Conservation (phyloP, 2,113 vertebrate genomes). For the Calidris pugnax region DNA sequence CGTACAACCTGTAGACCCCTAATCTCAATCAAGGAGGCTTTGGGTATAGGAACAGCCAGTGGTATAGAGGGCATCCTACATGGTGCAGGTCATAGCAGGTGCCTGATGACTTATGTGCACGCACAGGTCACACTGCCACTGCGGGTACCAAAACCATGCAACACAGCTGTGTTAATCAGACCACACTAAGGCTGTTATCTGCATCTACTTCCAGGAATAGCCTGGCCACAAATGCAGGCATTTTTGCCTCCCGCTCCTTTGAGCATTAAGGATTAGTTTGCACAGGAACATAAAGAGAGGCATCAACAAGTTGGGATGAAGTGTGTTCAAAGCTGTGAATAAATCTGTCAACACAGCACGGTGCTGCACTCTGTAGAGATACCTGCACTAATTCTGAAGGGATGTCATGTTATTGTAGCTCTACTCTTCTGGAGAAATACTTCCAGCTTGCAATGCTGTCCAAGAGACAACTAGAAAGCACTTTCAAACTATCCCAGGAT, state of each 20-base stretch:
- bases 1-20: background rate
- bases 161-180: background rate
- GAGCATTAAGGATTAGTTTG: conserved; percentile 19
- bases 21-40: background rate
- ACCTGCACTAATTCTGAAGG: conserved; percentile 18
- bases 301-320: conserved; percentile 14
- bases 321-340: conserved; percentile 20
- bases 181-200: background rate
- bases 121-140: background rate
- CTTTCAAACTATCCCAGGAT: conserved; percentile 26
- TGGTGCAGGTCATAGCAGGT: background rate
- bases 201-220: background rate
- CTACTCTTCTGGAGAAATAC: background rate
- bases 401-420: background rate
- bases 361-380: background rate
- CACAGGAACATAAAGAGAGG: background rate
- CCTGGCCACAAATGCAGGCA: background rate
- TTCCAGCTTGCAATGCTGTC: background rate
- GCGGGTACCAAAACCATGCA: background rate
- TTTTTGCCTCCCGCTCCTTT: background rate
- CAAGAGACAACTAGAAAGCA: conserved; percentile 27
- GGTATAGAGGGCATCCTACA: rapidly evolving
- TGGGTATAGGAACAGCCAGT: background rate
- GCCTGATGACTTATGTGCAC: background rate
- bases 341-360: conserved; percentile 9